phyloP scores from a whole-genome alignment of 2,797 vertebrate genomes.

The Parotocinclus haroldoi region DNA sequence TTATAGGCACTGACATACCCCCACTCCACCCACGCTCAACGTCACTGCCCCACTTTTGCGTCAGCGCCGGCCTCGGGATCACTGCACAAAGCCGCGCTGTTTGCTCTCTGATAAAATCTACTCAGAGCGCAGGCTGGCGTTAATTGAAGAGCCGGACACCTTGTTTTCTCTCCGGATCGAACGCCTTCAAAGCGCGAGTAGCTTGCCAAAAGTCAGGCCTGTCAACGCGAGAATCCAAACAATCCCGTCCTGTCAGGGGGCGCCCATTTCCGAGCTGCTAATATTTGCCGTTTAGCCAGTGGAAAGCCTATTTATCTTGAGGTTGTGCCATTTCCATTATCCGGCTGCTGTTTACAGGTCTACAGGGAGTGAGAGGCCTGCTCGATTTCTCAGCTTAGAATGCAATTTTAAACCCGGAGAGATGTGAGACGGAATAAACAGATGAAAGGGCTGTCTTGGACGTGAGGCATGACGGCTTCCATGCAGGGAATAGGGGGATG shows the following conservation, averaged over 20 bases:
- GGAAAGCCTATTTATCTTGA: constrained; percentile 25
- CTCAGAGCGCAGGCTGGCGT: background rate
- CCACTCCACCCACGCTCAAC: background rate
- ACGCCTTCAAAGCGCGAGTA: background rate
- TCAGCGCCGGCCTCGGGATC: background rate
- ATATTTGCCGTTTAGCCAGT: constrained; percentile 24
- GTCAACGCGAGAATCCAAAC: constrained; percentile 18
- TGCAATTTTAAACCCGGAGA: constrained; percentile 28
- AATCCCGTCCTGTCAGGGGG: constrained; percentile 10
- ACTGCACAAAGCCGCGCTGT: background rate
- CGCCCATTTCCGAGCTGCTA: constrained; percentile 10
- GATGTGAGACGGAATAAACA: background rate
- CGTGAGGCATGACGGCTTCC: constrained; percentile 14
- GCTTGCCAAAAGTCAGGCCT: constrained; percentile 12
- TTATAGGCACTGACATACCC: background rate
- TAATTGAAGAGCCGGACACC: background rate
- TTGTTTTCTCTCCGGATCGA: background rate
- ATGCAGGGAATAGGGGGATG: constrained; percentile 18
- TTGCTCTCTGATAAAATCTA: background rate
- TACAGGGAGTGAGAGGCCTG: constrained; percentile 26
- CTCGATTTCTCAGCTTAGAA: constrained; percentile 15
- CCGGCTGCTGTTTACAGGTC: constrained; percentile 39
- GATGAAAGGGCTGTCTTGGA: constrained; percentile 23
- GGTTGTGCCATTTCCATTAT: constrained; percentile 33
- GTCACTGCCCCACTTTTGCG: background rate